Evolutionary conservation across 2,888 invertebrate species (phyloP).

Genomic region (Calameuta idolon): DNA sequence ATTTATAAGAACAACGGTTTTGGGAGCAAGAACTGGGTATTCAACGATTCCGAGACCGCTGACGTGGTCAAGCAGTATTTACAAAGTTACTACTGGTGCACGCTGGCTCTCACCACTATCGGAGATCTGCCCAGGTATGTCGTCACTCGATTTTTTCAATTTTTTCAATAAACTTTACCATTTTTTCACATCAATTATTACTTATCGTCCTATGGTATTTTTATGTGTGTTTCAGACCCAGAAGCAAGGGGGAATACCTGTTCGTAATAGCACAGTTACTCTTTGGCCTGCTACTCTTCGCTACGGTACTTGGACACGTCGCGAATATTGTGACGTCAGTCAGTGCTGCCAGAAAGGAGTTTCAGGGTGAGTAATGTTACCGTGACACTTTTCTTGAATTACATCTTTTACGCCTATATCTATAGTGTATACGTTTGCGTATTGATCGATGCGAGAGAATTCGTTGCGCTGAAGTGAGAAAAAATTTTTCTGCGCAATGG

Average conservation of each 20-base stretch:
- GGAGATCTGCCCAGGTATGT: constrained; percentile 71
- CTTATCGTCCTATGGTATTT: neutral
- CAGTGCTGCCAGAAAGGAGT: constrained; percentile 96
- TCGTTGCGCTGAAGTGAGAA: neutral
- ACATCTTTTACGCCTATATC: neutral
- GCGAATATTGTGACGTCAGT: constrained; percentile 98
- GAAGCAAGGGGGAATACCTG: constrained; percentile 94
- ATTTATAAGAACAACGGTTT: constrained; percentile 96
- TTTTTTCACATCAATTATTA: neutral
- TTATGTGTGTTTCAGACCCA: constrained; percentile 71
- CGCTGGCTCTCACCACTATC: constrained; percentile 94
- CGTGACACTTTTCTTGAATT: neutral
- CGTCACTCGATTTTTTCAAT: neutral
- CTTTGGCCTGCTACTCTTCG: constrained; percentile 94
- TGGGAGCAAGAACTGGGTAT: constrained; percentile 93
- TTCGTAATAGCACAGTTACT: constrained; percentile 95
- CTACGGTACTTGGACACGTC: constrained; percentile 96
- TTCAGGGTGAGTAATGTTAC: constrained; percentile 84
- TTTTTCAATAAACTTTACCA: neutral
- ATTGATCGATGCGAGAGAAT: neutral
- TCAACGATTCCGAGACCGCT: constrained; percentile 85
- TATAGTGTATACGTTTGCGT: neutral
- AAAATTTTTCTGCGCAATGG: neutral
- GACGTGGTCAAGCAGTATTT: constrained; percentile 95
- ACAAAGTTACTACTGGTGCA: constrained; percentile 99